Conservation (phyloP, 1,140 invertebrate species). For the Coptotermes formosanus region DNA sequence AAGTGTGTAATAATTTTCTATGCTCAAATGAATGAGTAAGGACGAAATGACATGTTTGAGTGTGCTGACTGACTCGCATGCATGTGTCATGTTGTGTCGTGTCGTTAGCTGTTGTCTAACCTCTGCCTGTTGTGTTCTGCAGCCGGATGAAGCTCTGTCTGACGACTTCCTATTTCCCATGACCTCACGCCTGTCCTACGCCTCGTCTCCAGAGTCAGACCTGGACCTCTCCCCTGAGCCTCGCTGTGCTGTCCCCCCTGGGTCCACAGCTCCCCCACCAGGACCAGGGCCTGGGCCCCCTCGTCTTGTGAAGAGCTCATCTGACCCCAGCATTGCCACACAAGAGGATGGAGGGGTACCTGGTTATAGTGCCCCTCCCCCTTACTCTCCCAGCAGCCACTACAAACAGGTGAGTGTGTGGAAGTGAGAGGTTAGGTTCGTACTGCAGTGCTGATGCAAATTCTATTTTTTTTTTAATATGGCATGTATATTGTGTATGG, state of each 20-base stretch:
- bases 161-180: slow-evolving; percentile 98
- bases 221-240: slow-evolving; percentile 77
- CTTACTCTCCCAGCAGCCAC: slow-evolving; percentile 62
- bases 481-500: too few species aligned
- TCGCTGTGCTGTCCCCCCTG: slow-evolving; percentile 44
- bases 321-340: slow-evolving; percentile 81
- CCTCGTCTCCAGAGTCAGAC: slow-evolving; percentile 93
- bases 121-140: slow-evolving; percentile 44
- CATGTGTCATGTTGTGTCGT: neutral
- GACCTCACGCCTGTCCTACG: slow-evolving; percentile 92
- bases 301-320: slow-evolving; percentile 76
- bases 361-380: slow-evolving; percentile 63
- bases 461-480: too few species aligned
- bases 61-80: neutral
- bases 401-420: slow-evolving; percentile 41
- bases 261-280: slow-evolving; percentile 50
- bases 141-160: slow-evolving; percentile 81
- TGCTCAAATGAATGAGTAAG: neutral
- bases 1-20: too few species aligned
- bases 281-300: slow-evolving; percentile 54
- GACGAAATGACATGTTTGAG: neutral
- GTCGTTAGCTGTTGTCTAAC: neutral
- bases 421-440: too few species aligned
- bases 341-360: slow-evolving; percentile 58
- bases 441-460: too few species aligned